Percentiles rank a stretch among this genome's conserved stretches.
phyloP scores from a whole-genome alignment of 2,888 invertebrate species.

The Drosophila infuscata region DNA sequence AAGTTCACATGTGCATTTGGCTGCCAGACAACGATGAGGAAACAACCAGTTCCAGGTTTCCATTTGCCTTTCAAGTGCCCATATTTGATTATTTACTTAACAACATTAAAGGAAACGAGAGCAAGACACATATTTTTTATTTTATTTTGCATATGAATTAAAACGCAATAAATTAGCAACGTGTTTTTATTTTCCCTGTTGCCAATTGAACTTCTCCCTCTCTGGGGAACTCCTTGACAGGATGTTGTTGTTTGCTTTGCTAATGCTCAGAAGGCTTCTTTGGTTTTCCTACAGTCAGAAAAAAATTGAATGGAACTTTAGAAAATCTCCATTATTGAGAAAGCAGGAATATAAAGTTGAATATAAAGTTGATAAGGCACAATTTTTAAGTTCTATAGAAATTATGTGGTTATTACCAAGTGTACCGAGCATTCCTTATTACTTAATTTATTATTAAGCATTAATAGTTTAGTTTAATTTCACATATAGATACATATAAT shows the following conservation, averaged over 20 bases:
- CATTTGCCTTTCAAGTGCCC: slow-evolving; percentile 49
- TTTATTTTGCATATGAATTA: slow-evolving; percentile 79
- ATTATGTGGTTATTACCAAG: not conserved
- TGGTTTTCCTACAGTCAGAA: slow-evolving; percentile 1
- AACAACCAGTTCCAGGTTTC: not conserved
- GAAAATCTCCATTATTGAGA: accelerated
- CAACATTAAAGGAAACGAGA: slow-evolving; percentile 64
- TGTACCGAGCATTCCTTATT: no score
- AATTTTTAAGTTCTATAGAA: not conserved
- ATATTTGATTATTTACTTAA: slow-evolving; percentile 76
- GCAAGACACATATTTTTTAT: slow-evolving; percentile 25
- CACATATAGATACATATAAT: not conserved
- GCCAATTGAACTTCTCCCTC: slow-evolving; percentile 49
- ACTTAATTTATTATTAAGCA: not conserved
- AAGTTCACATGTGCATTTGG: slow-evolving; percentile 47
- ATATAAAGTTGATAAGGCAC: not conserved
- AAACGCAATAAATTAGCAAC: slow-evolving; percentile 77
- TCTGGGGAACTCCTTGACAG: slow-evolving; percentile 10
- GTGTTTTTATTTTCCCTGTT: slow-evolving; percentile 15
- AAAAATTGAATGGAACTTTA: not conserved
- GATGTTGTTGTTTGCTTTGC: slow-evolving; percentile 59
- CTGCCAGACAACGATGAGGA: slow-evolving; percentile 35
- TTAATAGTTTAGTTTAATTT: not conserved
- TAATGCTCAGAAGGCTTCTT: slow-evolving; percentile 62
- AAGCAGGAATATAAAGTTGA: not conserved